A percentile compares a stretch with the other conserved stretches of the same genome.
phyloP scores from a whole-genome alignment of 1,140 invertebrate species.

The Macrostomum lignano region DNA sequence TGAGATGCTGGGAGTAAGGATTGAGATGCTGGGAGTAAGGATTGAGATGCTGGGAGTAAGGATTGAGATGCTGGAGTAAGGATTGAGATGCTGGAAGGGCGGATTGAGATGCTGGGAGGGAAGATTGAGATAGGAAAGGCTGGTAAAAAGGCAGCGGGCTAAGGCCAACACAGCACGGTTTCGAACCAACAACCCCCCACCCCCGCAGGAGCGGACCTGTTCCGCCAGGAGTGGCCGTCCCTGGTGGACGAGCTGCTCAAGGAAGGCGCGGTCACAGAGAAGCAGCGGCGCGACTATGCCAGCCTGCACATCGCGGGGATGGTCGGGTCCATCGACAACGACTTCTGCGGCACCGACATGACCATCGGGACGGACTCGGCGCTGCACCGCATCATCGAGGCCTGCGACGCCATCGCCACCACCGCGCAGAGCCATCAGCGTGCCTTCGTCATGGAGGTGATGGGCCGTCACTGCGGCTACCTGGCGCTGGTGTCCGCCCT shows the following conservation, averaged over 20 bases:
- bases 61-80: no score
- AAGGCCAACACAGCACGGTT: no score
- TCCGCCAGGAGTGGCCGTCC: conserved; percentile 46
- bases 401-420: conserved; percentile 82
- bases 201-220: conserved; percentile 88
- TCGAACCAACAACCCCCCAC: no score
- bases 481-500: conserved; percentile 59
- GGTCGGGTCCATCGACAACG: conserved; percentile 98
- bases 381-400: conserved; percentile 84
- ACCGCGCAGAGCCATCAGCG: conserved; percentile 82
- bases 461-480: conserved; percentile 92
- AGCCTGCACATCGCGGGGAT: conserved; percentile 73
- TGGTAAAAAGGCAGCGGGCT: no score
- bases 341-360: conserved; percentile 99
- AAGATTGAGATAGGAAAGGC: no score
- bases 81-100: no score
- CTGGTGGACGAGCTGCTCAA: conserved; percentile 53
- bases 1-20: no score
- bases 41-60: no score
- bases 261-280: conserved; percentile 31
- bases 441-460: conserved; percentile 97
- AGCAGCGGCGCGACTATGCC: conserved; percentile 43
- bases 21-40: no score
- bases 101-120: no score
- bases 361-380: conserved; percentile 95